phyloP scores from a whole-genome alignment of 2,797 vertebrate genomes.

The Merluccius polli region DNA sequence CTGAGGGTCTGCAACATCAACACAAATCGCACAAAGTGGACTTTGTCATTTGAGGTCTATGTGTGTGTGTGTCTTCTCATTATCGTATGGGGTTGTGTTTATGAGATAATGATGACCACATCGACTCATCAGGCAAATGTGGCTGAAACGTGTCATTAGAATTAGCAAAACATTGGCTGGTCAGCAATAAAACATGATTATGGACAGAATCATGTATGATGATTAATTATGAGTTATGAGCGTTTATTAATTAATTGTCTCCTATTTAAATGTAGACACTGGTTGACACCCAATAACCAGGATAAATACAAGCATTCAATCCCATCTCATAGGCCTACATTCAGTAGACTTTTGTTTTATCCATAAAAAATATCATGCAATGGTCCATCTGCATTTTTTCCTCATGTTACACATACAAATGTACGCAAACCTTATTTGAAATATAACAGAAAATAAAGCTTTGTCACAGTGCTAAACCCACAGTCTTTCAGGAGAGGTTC shows the following conservation, averaged over 20 bases:
- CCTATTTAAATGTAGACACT: too few species aligned
- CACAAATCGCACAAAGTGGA: background rate
- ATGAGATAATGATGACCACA: background rate
- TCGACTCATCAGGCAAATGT: background rate
- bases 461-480: constrained; percentile 25
- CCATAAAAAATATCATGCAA: background rate
- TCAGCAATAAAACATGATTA: too few species aligned
- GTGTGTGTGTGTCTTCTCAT: background rate
- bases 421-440: constrained; percentile 24
- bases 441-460: constrained; percentile 33
- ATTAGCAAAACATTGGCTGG: background rate
- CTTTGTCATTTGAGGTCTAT: background rate
- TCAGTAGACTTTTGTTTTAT: too few species aligned
- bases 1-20: constrained; percentile 60
- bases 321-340: too few species aligned
- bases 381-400: background rate
- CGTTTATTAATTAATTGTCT: too few species aligned
- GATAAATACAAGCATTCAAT: too few species aligned
- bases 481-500: constrained; percentile 33
- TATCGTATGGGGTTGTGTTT: background rate
- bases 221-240: too few species aligned
- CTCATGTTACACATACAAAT: background rate
- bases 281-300: too few species aligned
- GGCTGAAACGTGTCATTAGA: background rate
- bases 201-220: too few species aligned